Conservation (phyloP, 1,140 invertebrate species). For the Orchesella cincta region DNA sequence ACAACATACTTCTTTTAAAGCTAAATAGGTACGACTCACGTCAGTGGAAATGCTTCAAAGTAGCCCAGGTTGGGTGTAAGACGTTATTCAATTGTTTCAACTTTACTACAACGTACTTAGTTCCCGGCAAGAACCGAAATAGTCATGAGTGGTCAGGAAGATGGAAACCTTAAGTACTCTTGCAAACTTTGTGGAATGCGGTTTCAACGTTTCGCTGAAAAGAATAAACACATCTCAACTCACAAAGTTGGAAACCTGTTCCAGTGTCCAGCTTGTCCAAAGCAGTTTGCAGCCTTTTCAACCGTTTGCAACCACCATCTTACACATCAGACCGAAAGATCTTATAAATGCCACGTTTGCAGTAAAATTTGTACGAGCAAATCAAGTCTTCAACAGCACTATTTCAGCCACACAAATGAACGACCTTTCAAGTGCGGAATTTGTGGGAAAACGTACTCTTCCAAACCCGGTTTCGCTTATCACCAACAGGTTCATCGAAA, state of each 20-base stretch:
- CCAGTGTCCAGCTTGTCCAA: neutral
- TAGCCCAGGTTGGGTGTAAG: too few species aligned
- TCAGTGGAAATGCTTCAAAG: too few species aligned
- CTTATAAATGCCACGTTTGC: neutral
- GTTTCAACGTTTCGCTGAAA: neutral
- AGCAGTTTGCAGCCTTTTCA: neutral
- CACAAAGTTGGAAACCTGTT: neutral
- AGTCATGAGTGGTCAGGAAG: too few species aligned
- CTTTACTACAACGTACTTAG: too few species aligned
- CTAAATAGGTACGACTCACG: too few species aligned
- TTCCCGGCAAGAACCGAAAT: too few species aligned
- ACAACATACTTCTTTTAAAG: too few species aligned
- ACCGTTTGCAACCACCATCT: neutral
- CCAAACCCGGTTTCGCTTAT: too few species aligned
- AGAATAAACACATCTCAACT: neutral
- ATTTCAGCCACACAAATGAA: neutral
- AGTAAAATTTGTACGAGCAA: neutral
- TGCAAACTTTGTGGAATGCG: neutral
- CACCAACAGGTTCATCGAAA: too few species aligned
- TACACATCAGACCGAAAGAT: neutral
- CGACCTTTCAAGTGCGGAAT: neutral
- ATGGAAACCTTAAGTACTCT: neutral
- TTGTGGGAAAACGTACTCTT: neutral
- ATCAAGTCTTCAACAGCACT: neutral
- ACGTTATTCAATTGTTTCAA: too few species aligned